Conservation (phyloP, 2,797 vertebrate genomes). For the Anabacerthia variegaticeps region DNA sequence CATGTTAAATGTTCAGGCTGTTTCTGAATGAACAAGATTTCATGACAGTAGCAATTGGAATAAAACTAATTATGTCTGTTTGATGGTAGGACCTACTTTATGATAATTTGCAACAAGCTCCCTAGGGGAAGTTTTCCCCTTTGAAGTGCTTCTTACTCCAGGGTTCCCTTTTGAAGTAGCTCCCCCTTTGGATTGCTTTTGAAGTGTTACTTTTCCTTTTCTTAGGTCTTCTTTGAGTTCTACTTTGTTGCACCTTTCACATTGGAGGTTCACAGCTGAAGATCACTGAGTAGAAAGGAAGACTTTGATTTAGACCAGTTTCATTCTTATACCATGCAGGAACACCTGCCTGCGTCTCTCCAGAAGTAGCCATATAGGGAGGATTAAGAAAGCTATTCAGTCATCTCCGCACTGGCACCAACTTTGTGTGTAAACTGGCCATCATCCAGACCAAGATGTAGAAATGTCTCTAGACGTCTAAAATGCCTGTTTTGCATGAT, state of each 20-base stretch:
- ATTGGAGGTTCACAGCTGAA: not conserved
- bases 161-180: slow-evolving; percentile 62
- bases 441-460: not conserved
- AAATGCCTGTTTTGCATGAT: not conserved
- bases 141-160: slow-evolving; percentile 60
- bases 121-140: slow-evolving; percentile 24
- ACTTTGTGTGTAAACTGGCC: not conserved
- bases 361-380: not conserved
- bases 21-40: slow-evolving; percentile 10
- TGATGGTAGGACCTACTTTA: slow-evolving; percentile 49
- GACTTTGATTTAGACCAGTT: slow-evolving; percentile 1
- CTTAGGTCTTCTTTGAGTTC: not conserved
- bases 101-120: slow-evolving; percentile 46
- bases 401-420: not conserved
- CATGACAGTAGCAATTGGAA: slow-evolving; percentile 6
- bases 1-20: not conserved
- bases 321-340: not conserved
- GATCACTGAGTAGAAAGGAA: not conserved
- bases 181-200: slow-evolving; percentile 48
- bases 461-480: not conserved
- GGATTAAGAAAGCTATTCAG: not conserved
- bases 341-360: not conserved
- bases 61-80: slow-evolving; percentile 56
- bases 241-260: slow-evolving; percentile 20
- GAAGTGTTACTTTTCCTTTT: slow-evolving; percentile 44